phyloP scores from a whole-genome alignment of 1,140 invertebrate species.

The Atta texana region DNA sequence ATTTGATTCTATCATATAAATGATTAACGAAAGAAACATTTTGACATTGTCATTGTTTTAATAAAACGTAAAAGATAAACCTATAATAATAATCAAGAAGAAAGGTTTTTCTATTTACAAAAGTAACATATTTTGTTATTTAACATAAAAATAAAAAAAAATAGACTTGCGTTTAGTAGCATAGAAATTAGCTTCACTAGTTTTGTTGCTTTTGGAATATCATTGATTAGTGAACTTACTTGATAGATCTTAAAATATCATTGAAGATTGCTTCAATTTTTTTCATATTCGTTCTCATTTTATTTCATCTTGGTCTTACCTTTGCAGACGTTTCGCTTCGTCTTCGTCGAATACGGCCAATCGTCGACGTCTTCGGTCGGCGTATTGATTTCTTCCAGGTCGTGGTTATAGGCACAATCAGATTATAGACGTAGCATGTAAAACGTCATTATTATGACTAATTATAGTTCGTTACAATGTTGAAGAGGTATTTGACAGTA shows the following conservation, averaged over 20 bases:
- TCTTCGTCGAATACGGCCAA: conserved; percentile 53
- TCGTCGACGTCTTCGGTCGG: conserved; percentile 64
- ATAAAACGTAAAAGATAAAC: background rate
- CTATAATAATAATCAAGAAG: background rate
- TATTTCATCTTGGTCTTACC: background rate
- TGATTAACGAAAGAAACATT: background rate
- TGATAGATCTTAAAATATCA: background rate
- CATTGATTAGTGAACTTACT: background rate
- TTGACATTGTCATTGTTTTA: background rate
- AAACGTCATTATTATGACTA: conserved; percentile 75
- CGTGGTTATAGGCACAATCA: conserved; percentile 73
- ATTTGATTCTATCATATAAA: background rate
- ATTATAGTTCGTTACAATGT: conserved; percentile 75
- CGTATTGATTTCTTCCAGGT: conserved; percentile 78
- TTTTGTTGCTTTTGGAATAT: background rate
- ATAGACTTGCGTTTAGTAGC: background rate
- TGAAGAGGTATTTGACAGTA: conserved; percentile 77
- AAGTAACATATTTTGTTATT: background rate
- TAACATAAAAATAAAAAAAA: background rate
- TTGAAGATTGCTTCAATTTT: background rate
- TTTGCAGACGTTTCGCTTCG: background rate
- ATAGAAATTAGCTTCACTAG: background rate
- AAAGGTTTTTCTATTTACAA: too few species aligned
- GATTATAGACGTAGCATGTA: conserved; percentile 56
- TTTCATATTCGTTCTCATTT: background rate